Evolutionary conservation across 2,888 invertebrate species (phyloP).

Genomic region (Ischnura elegans): DNA sequence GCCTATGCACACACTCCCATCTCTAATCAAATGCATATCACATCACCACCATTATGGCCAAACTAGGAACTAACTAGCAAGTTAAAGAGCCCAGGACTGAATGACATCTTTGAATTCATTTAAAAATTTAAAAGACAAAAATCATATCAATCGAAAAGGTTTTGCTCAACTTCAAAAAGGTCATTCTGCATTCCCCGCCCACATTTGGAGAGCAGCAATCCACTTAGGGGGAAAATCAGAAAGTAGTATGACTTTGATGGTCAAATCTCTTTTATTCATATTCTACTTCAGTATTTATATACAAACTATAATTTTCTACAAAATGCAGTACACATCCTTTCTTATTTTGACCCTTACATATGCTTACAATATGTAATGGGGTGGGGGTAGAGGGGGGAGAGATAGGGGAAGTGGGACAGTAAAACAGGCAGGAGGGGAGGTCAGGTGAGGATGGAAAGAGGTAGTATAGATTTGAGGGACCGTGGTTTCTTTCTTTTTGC

Average conservation of each 20-base stretch:
- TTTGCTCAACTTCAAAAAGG: too few species aligned
- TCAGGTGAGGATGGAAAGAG: slow-evolving; percentile 56
- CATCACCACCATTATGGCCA: too few species aligned
- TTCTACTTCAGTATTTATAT: slow-evolving; percentile 70
- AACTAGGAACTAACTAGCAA: too few species aligned
- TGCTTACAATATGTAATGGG: slow-evolving; percentile 68
- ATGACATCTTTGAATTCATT: too few species aligned
- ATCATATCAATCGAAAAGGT: too few species aligned
- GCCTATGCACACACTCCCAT: too few species aligned
- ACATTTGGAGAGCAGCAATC: neutral
- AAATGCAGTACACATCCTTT: slow-evolving; percentile 71
- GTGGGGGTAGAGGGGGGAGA: neutral
- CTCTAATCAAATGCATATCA: too few species aligned
- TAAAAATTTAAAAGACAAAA: too few species aligned
- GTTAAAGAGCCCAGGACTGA: too few species aligned
- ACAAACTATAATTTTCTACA: slow-evolving; percentile 72
- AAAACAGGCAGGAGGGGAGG: neutral
- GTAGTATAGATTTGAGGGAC: slow-evolving; percentile 3
- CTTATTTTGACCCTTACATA: slow-evolving; percentile 70
- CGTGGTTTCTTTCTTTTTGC: slow-evolving; percentile 61
- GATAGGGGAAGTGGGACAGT: neutral
- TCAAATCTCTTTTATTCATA: slow-evolving; percentile 67
- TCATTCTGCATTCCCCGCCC: too few species aligned
- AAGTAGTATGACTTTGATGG: neutral
- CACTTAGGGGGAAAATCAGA: slow-evolving; percentile 37